Base-by-base conservation (phyloP, 1,140 invertebrate species). In the Brachionus rotundiformis region DNA sequence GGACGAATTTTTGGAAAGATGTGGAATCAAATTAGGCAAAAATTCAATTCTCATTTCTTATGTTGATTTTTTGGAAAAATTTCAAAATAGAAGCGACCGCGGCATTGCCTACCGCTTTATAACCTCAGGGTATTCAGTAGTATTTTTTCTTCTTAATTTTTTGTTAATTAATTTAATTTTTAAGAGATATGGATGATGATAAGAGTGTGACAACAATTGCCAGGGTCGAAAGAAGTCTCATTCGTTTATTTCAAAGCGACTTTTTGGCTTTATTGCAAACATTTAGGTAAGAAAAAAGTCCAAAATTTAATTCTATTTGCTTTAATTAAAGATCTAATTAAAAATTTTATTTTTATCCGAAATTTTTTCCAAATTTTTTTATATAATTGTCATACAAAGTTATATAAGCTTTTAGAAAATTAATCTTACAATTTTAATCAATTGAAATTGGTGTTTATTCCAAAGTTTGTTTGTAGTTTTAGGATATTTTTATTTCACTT, bases 161-260 rank as follows among this genome's bases (percentile, higher is more conserved):
- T 84, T 83, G 29, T 83, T 83, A 68, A 84, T 82, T 7, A 44
- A 83, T 23, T 82, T 82, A 1, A 47, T 77, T 25, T 65, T 79
- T 54, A 23, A 68, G 68, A 2, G 68, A 82, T 59, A 75, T 47
- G 41, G 44, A 73, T 47, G 61, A 65, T 13, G 61, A 65, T 19
- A 54, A 27, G 11, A 75, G 25, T 75, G 63, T 59, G 16, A 82
- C n/a, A 36, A 29, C 47, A 11, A 71, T 82, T 33, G 65, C 41
- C 6, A 49, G 11, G 23, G 83, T 87, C 4, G 87, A 88, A 76
- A 75, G 84, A 33, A 85, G 86, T 77, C 82, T 88, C 0, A 84
- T 87, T 84, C 87, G 85, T 63, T 86, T 88, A 85, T 88, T 88
- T 83, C 87, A 88, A 84, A 84, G 84, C 77, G 87, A 88, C 80